A percentile compares a stretch with the other conserved stretches of the same genome.
phyloP scores from a whole-genome alignment of 2,113 vertebrate species.

The Ivindomyrus marchei region DNA sequence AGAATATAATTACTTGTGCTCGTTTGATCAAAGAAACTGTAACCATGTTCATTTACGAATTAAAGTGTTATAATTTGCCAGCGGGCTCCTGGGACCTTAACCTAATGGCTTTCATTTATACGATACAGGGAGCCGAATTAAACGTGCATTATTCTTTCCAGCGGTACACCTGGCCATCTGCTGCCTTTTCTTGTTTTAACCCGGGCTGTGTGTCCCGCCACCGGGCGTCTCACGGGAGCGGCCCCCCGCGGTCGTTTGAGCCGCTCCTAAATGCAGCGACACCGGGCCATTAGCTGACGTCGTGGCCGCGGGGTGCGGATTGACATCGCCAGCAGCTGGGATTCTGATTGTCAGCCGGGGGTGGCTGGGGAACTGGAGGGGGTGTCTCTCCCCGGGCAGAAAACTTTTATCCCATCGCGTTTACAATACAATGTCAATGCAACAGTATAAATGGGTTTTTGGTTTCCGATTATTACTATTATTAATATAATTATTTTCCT shows the following conservation, averaged over 20 bases:
- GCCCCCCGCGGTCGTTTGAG: constrained; percentile 16
- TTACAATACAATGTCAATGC: background rate
- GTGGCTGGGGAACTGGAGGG: background rate
- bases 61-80: background rate
- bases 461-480: background rate
- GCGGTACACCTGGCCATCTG: background rate
- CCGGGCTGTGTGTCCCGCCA: background rate
- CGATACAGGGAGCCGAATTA: background rate
- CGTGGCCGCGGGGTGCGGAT: constrained; percentile 56
- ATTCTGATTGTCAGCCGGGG: constrained; percentile 39
- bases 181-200: background rate
- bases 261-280: constrained; percentile 54
- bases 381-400: background rate
- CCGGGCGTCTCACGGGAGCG: constrained; percentile 37
- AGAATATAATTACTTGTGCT: background rate
- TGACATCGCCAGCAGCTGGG: constrained; percentile 66
- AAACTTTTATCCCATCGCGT: background rate
- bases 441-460: background rate
- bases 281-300: constrained; percentile 58
- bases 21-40: background rate
- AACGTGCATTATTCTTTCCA: background rate
- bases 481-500: background rate
- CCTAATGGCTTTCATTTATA: background rate
- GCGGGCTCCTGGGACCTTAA: background rate
- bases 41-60: background rate